Conservation (phyloP, 2,888 invertebrate genomes). For the Oscheius myriophilus region DNA sequence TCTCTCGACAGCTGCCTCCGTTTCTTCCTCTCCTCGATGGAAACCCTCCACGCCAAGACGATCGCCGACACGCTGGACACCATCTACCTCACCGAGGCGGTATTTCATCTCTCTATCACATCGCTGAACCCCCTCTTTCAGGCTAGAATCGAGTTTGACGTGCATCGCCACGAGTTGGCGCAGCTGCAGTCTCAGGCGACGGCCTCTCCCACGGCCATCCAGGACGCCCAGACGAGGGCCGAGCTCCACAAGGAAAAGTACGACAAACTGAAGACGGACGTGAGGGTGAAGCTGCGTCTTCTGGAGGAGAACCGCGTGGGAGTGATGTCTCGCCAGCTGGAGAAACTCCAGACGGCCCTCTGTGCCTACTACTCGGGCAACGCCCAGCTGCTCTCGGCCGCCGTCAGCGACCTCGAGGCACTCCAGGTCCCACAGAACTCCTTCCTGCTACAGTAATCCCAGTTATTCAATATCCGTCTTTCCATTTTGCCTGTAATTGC, state of each 20-base stretch:
- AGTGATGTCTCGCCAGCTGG: constrained; percentile 49
- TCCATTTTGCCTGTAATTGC: too few relatives aligned
- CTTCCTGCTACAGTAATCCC: constrained; percentile 14
- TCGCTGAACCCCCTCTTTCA: constrained; percentile 25
- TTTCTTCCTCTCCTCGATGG: constrained; percentile 93
- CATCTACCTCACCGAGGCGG: constrained; percentile 81
- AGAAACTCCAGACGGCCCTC: constrained; percentile 53
- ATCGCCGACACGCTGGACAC: constrained; percentile 91
- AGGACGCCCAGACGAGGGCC: constrained; percentile 83
- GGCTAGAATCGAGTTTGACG: constrained; percentile 90
- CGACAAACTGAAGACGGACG: constrained; percentile 90
- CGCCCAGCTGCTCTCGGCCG: constrained; percentile 46
- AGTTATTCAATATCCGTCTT: neutral
- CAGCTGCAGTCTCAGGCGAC: constrained; percentile 77
- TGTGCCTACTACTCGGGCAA: constrained; percentile 57
- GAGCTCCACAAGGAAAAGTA: constrained; percentile 87
- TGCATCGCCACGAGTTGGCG: constrained; percentile 93
- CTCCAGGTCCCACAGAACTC: constrained; percentile 16
- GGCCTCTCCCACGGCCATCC: constrained; percentile 73
- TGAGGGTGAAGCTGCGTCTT: constrained; percentile 90
- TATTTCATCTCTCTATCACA: constrained; percentile 75
- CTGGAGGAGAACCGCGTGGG: constrained; percentile 95
- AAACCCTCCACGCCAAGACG: constrained; percentile 94
- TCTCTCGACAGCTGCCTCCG: constrained; percentile 71
- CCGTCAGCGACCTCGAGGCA: constrained; percentile 47